phyloP scores from a whole-genome alignment of 1,140 invertebrate species.

The Drosophila tropicalis region DNA sequence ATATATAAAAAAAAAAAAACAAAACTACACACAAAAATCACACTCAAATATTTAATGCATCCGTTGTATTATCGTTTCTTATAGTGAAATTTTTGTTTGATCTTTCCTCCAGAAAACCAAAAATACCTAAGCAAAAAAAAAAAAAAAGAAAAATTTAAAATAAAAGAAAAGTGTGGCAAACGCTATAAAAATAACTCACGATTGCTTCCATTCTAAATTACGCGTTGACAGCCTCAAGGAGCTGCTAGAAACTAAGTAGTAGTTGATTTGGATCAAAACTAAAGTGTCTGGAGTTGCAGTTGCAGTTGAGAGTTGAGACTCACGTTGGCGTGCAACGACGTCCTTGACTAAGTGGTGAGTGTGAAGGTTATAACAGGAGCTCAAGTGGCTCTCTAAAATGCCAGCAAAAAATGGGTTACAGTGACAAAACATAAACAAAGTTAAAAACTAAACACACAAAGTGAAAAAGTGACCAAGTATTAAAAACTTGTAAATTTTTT shows the following conservation, averaged over 20 bases:
- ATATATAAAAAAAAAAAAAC: not conserved
- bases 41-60: conserved; percentile 60
- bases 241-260: conserved; percentile 46
- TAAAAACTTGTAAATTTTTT: no score
- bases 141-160: no score
- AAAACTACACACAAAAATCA: not conserved
- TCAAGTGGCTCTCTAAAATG: conserved; percentile 14
- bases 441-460: not conserved
- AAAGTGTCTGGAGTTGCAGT: conserved; percentile 40
- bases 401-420: conserved; percentile 12
- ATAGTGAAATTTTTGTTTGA: conserved; percentile 68
- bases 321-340: conserved; percentile 55
- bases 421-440: not conserved
- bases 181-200: conserved; percentile 68
- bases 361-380: conserved; percentile 53
- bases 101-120: conserved; percentile 44
- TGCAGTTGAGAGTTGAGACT: not conserved
- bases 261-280: conserved; percentile 22
- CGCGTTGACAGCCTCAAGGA: conserved; percentile 69
- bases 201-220: conserved; percentile 65
- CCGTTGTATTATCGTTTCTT: conserved; percentile 74
- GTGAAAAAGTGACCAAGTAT: not conserved
- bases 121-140: conserved; percentile 7
- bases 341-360: conserved; percentile 76
- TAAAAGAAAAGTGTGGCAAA: conserved; percentile 55